phyloP scores from a whole-genome alignment of 2,888 invertebrate genomes.

The Atethmia centrago region DNA sequence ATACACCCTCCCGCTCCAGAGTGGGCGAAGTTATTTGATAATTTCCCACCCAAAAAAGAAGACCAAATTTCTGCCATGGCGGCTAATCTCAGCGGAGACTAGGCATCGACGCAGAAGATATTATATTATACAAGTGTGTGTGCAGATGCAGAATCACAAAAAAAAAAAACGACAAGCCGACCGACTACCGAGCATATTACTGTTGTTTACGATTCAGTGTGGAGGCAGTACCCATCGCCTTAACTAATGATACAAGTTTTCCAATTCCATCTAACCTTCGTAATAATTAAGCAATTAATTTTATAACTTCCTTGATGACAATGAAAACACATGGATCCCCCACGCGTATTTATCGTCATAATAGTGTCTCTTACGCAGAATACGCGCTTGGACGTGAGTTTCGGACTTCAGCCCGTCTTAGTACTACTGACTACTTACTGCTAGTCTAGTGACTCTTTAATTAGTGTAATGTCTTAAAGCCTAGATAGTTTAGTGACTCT shows the following conservation, averaged over 20 bases:
- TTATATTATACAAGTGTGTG: background rate
- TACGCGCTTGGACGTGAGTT: background rate
- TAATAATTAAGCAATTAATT: conserved; percentile 20
- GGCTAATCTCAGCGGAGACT: background rate
- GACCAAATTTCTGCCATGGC: background rate
- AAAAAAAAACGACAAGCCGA: background rate
- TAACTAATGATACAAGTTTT: conserved; percentile 37
- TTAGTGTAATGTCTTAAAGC: no score
- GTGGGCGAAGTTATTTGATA: no score
- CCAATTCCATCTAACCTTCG: conserved; percentile 25
- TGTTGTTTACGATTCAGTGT: background rate
- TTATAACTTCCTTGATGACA: conserved; percentile 39
- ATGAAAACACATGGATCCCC: no score
- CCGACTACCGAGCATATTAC: background rate
- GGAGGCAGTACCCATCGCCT: conserved; percentile 24
- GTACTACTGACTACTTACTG: background rate
- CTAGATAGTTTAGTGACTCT: no score
- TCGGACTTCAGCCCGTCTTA: background rate
- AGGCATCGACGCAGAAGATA: background rate
- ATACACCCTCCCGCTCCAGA: no score
- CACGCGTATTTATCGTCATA: background rate
- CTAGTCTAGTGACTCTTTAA: no score
- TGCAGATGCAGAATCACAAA: no score
- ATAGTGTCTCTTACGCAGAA: background rate
- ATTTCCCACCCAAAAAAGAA: no score